Evolutionary conservation across 1,140 invertebrate species (phyloP), one percentile per base, ranked within the genome.

Genomic region (Caerostris darwini): DNA sequence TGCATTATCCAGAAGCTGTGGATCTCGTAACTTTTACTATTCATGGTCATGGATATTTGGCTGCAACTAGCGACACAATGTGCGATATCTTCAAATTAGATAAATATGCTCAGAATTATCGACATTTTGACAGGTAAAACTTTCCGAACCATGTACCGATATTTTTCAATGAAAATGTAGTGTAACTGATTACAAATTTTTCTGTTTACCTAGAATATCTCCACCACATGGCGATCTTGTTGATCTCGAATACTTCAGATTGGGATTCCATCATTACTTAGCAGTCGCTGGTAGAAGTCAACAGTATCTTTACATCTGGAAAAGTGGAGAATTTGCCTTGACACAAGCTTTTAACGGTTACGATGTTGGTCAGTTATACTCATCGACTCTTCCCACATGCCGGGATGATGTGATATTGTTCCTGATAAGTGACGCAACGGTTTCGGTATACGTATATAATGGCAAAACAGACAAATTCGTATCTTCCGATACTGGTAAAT

Each of bases 261-360:
- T 94, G 7, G 94, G 94, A 8, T 93, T 94, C 77, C 57, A 92
- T 54, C 94, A 94, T 69, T 94, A 92, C 59, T 50, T 94, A 61
- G 91, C 85, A 0, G 67, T 94, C 3, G 67, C 71, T 17, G 87
- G 59, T 5, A 59, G 8, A 7, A 89, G 17, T 2, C 19, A 54
- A 7, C 94, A 93, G 34, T 57, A 89, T 50, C 86, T 94, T 3
- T 94, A 89, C 19, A 58, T 69, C 5, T 93, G 91, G 85, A 82
- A 89, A 14, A 88, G 71, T n/a, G 86, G 59, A 90, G 86, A 91
- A 56, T 94, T 88, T 69, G 17, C 69, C 14, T 54, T 57, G 58
- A 77, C n/a, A 8, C 92, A 94, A 50, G 17, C 17, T 7, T 82
- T 90, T 56, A 54, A 67, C 5, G 59, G 8, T 10, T 10, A 53